Evolutionary conservation across 2,113 vertebrate genomes (phyloP).

Genomic region (Calonectris borealis): DNA sequence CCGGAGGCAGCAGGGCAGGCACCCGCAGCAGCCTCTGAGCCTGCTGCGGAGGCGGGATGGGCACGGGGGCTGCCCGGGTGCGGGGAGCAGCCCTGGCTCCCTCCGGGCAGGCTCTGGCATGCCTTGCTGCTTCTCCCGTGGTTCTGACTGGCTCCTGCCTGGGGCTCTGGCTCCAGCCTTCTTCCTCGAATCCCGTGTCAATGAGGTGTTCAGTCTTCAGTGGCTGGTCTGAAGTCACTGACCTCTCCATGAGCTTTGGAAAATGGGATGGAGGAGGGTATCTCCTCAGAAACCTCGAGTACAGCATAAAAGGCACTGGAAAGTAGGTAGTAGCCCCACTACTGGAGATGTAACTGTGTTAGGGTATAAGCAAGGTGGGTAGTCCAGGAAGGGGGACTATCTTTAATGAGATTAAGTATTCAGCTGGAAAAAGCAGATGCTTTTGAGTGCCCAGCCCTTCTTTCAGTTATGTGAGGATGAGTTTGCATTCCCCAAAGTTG

Average conservation of each 20-base stretch:
- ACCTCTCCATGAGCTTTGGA: neutral
- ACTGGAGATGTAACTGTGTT: neutral
- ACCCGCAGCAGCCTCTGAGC: neutral
- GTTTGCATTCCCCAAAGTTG: neutral
- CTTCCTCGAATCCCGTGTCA: neutral
- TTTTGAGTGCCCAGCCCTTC: neutral
- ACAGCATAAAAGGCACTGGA: neutral
- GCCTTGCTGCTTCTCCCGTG: neutral
- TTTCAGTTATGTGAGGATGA: neutral
- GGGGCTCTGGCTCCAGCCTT: neutral
- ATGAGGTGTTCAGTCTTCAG: neutral
- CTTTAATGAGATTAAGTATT: neutral
- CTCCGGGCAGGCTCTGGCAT: neutral
- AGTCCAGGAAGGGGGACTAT: neutral
- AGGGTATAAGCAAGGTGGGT: neutral
- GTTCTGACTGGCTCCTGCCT: neutral
- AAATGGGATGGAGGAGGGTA: neutral
- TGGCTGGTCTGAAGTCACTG: neutral
- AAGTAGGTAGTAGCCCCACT: neutral
- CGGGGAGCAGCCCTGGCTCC: neutral
- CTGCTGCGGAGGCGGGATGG: accelerated
- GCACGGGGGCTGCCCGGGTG: neutral
- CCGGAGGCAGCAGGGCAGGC: neutral
- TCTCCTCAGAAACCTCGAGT: neutral
- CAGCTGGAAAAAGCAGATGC: neutral